phyloP scores from a whole-genome alignment of 2,113 vertebrate genomes.

The Origma solitaria region DNA sequence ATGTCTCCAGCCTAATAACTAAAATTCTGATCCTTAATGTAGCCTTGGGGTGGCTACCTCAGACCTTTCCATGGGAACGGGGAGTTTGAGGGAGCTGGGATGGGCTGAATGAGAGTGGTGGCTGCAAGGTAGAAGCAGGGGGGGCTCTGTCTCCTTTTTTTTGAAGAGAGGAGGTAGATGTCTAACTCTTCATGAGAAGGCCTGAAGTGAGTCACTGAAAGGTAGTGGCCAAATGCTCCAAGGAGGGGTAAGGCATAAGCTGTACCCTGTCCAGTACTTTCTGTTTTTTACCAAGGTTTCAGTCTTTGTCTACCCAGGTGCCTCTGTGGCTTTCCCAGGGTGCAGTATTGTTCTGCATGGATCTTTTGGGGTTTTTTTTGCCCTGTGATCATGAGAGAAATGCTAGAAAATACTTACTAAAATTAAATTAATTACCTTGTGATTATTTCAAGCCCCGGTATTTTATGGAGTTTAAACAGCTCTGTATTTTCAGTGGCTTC shows the following conservation, averaged over 20 bases:
- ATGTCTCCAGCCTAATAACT: background rate
- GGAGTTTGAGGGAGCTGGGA: background rate
- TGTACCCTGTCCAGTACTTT: background rate
- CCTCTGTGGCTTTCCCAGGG: background rate
- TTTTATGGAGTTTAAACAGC: background rate
- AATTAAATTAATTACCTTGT: background rate
- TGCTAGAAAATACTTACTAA: background rate
- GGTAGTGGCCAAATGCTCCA: background rate
- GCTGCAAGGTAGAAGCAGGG: background rate
- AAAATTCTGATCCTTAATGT: background rate
- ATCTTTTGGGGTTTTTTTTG: fast-evolving
- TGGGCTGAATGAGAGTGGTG: background rate
- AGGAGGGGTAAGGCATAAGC: background rate
- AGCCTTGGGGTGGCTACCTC: background rate
- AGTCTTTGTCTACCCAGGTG: background rate
- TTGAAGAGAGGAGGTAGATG: background rate
- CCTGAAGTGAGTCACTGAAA: background rate
- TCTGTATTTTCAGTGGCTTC: background rate
- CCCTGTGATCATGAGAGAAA: background rate
- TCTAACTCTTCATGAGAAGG: background rate
- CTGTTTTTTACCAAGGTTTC: background rate
- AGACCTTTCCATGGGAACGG: background rate
- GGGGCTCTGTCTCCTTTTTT: background rate
- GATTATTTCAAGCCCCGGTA: background rate
- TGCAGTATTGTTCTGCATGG: background rate